A percentile compares a stretch with the other conserved stretches of the same genome.
These are phyloP conservation scores for Apus apus DNA, from an alignment of 2,113 vertebrate genomes.

Conservation along the genomic window DNA sequence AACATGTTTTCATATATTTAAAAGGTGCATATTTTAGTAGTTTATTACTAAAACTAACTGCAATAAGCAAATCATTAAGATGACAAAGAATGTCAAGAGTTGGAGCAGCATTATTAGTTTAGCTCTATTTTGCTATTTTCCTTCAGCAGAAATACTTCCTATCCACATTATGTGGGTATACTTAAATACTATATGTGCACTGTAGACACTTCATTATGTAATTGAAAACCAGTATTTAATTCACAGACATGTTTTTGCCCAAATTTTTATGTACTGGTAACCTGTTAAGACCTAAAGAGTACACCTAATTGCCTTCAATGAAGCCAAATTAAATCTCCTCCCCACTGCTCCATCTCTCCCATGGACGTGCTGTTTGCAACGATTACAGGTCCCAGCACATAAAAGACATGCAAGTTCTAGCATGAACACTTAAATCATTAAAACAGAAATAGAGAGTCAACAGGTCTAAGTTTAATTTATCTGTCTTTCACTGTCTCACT, in stretches of 20 bases:
- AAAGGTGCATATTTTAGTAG: background rate
- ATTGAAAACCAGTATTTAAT: background rate
- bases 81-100: background rate
- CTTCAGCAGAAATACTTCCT: background rate
- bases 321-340: slow-evolving; percentile 3
- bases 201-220: background rate
- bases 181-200: background rate
- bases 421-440: background rate
- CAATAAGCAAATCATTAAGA: background rate
- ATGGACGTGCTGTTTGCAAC: background rate
- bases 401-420: slow-evolving; percentile 10
- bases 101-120: background rate
- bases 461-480: slow-evolving; percentile 6
- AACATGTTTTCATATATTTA: background rate
- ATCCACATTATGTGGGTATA: background rate
- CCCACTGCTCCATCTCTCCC: background rate
- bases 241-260: background rate
- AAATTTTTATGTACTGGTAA: background rate
- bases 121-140: background rate
- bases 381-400: slow-evolving; percentile 36
- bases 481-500: background rate
- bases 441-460: slow-evolving; percentile 25
- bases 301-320: background rate
- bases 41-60: background rate
- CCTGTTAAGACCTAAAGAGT: background rate